Base-by-base conservation (phyloP, 2,113 vertebrate genomes). In the Siphamia tubifer region DNA sequence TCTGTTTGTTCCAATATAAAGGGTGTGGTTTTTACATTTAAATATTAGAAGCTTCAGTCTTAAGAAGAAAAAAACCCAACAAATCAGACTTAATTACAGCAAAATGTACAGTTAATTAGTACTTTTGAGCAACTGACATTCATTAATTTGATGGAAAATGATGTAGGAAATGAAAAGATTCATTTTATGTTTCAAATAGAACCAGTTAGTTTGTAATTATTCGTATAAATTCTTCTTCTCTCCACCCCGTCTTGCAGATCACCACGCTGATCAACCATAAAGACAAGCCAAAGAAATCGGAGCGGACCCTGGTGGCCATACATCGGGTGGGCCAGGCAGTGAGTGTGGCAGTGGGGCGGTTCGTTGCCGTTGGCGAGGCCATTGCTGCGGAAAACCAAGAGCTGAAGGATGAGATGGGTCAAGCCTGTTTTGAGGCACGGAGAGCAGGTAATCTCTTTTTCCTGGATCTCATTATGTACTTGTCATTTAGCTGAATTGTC, bases 231-330 rank as follows among this genome's bases (percentile, higher is more conserved):
- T n/a, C n/a, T n/a, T n/a, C n/a, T n/a, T n/a, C n/a, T n/a, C n/a
- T n/a, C n/a, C n/a, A 24, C 23, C 43, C 11, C 48, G 57, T 16
- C 62, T 91, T 92, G 47, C 89, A 99, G 98, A 99, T 99, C 77
- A 99, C 97, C 44, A 99, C 96, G 4, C 94, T 99, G 74, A 98
- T 99, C 84, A 99, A 98, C 85, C 96, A 99, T 61, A 99, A 99
- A 89, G 96, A 99, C 81, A 98, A 96, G 86, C 95, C 94, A 70
- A 98, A 95, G 91, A 95, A 96, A 85, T 97, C 96, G 0, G 96
- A 99, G 90, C 96, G 95, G 89, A 98, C 97, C 35, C 90, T 96
- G 75, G 93, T 94, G 70, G 95, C 96, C 60, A 94, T 99, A 81
- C 97, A 98, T 80, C 86, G 94, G 68, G 96, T 99, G 61, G 97